Conservation (phyloP, 2,113 vertebrate species). For the Grammatotria lemairii region DNA sequence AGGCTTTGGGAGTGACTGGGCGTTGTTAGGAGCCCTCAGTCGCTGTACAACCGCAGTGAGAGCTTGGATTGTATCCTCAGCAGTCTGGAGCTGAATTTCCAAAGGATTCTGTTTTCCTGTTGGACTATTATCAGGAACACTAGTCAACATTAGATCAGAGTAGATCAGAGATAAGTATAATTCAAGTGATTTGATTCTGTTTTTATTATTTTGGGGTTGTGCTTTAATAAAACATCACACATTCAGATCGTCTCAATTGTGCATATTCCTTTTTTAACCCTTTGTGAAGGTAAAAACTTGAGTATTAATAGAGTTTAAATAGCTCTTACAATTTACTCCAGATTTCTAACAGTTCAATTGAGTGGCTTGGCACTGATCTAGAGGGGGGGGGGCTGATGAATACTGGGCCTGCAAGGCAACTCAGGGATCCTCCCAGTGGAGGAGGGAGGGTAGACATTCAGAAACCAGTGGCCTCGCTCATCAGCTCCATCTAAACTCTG, state of each 20-base stretch:
- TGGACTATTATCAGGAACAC: neutral
- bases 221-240: neutral
- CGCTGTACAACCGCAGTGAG: neutral
- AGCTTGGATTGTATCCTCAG: neutral
- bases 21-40: neutral
- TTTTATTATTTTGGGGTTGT: neutral
- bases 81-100: neutral
- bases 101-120: neutral
- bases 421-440: neutral
- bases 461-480: neutral
- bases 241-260: neutral
- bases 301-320: neutral
- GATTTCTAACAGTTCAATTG: accelerated
- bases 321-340: neutral
- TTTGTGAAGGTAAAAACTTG: neutral
- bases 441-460: neutral
- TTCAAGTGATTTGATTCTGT: neutral
- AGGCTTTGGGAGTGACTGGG: neutral
- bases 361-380: neutral
- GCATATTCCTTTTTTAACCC: neutral
- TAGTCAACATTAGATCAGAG: neutral
- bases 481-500: neutral
- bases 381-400: neutral
- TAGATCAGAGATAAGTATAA: neutral
- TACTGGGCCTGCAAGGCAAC: neutral